Base-by-base conservation (phyloP, 37 sponge, comb jelly and placozoan genomes). In the Agelas oroides region DNA sequence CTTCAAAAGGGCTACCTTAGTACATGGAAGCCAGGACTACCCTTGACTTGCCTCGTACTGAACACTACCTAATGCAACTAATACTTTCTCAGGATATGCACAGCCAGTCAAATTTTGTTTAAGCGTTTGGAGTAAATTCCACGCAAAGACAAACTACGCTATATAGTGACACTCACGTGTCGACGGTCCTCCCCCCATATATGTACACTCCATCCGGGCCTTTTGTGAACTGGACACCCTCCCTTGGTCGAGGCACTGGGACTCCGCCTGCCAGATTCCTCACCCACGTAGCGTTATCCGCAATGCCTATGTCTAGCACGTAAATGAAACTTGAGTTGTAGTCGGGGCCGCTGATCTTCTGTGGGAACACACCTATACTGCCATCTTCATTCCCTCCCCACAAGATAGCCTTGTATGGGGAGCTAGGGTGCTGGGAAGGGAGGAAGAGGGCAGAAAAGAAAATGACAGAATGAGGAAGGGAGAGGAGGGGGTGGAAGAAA, bases 141-240 rank as follows among this genome's bases (percentile, higher is more conserved):
- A n/a, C n/a, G n/a, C n/a, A n/a, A n/a, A n/a, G n/a, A n/a, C n/a
- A n/a, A n/a, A n/a, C n/a, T n/a, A n/a, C n/a, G n/a, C n/a, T n/a
- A n/a, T n/a, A n/a, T 46, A 12, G 46, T 53, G 74, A 0, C 36
- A 27, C 84, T 78, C 66, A 83, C 92, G 46, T 30, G 0, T 71
- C 80, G 6, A 78, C 52, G 0, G 23, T 19, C 33, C 73, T 73
- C 40, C 93, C 93, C 67, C 93, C 93, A 77, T 77, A 84, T 58
- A 88, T 30, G 68, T 78, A 78, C 23, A 78, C 66, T 53, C 14
- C 66, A 24, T 66, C 78, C 12, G 28, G 28, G 27, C 39, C 53
- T 25, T n/a, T 53, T 27, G 78, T 53, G 12, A 78, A 5, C 21
- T 66, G 62, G 65, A 35, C 52, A 16, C 80, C 68, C 53, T 79